Base-by-base conservation (phyloP, 2,888 invertebrate genomes). In the Spicauda simplicius region DNA sequence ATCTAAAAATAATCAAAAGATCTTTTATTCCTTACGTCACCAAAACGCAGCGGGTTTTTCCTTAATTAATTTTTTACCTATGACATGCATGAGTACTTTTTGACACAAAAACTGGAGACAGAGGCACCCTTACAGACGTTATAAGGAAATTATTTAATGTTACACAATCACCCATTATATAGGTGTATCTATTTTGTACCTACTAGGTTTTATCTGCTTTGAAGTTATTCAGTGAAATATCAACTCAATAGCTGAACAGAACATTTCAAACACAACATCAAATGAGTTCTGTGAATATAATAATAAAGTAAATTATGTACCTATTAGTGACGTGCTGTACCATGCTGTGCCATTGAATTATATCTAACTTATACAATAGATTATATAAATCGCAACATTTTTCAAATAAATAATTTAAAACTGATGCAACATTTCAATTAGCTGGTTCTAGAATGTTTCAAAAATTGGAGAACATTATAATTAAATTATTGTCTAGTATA, bases 81-180 rank as follows among this genome's bases (percentile, higher is more conserved):
- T 52, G 50, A n/a, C 18, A 19, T 30, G 60, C 52, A 33, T 61
- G 52, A 61, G 52, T 33, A 53, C 33, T n/a, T 45, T 61, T 37
- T 19, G 52, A 52, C 18, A 60, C 30, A 25, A 33, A 50, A 50
- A 50, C 18, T 12, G 30, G 14, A 50, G 48, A 33, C 14, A 18
- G 52, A 19, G 19, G n/a, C 18, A 14, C 19, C 33, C 30, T 33
- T 57, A 12, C 33, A 59, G 33, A 61, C 50, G 50, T 52, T 0
- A 8, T 18, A n/a, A 61, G 33, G 52, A 33, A 61, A 61, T 61
- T 61, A 61, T 50, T 52, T n/a, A 52, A 52, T 33, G 33, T 7
- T 52, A 11, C n/a, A 52, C 52, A 61, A 61, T 50, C 2, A 25
- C 25, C 25, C 25, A 25, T 25, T 25, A 25, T 25, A 25, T 4